Evolutionary conservation across 2,888 invertebrate species (phyloP).

Genomic region (Cotesia congregata): DNA sequence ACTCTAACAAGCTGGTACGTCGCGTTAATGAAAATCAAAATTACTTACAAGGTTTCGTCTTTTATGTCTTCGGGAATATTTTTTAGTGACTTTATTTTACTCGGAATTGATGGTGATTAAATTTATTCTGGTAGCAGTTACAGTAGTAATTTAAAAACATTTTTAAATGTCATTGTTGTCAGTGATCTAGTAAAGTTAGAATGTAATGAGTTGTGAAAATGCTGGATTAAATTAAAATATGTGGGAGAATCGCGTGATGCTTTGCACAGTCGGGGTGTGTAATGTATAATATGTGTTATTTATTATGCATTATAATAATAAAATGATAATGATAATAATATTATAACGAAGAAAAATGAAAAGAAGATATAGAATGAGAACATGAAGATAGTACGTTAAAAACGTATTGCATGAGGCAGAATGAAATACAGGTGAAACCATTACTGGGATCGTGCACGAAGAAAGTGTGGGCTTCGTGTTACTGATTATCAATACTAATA

Average conservation of each 20-base stretch:
- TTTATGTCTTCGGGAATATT: constrained; percentile 10
- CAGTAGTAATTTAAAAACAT: no score
- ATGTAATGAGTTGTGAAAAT: constrained; percentile 6
- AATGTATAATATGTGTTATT: neutral
- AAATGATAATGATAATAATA: neutral
- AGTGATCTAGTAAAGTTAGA: constrained; percentile 8
- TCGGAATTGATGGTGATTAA: neutral
- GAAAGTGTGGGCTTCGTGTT: constrained; percentile 27
- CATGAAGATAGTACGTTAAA: constrained; percentile 1
- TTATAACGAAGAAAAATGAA: neutral
- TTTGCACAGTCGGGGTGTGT: neutral
- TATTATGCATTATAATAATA: neutral
- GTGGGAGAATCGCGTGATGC: constrained; percentile 25
- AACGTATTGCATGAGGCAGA: constrained; percentile 18
- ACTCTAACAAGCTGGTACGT: constrained; percentile 23
- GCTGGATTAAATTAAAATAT: constrained; percentile 21
- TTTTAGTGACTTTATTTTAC: constrained; percentile 1
- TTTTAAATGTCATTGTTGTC: no score
- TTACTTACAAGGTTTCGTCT: constrained; percentile 7
- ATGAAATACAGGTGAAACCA: constrained; percentile 16
- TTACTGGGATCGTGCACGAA: constrained; percentile 10
- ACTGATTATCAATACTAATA: constrained; percentile 15
- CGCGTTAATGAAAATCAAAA: constrained; percentile 25
- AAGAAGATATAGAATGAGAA: neutral
- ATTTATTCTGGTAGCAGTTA: no score